Base-by-base conservation (phyloP, 2,888 invertebrate genomes). In the Dichetophora obliterata region DNA sequence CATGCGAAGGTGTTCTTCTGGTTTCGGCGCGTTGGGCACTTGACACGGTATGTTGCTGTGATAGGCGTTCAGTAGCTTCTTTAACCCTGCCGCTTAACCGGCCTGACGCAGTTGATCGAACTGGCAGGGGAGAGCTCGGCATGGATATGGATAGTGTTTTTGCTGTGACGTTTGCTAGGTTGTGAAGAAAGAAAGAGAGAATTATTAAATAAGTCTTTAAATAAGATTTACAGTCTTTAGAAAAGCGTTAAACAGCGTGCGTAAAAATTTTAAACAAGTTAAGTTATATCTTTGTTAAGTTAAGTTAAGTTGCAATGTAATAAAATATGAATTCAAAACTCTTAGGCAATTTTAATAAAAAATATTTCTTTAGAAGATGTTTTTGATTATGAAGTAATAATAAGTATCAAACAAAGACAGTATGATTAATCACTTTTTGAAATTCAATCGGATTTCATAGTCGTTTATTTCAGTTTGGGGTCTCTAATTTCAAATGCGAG, bases 71-170 rank as follows among this genome's bases (percentile, higher is more conserved):
- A 77, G 89, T 88, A 78, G 90, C 90, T 82, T 90, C 90, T 66
- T 89, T 88, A 14, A 90, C 88, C 43, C 90, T 88, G 82, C 88
- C 89, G 79, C 90, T 90, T 88, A 91, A 87, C 86, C 90, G 88
- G 82, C 89, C 86, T 82, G 87, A 82, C 80, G 89, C 83, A 75
- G 81, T 69, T 75, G 82, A 80, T 75, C 84, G 86, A 75, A 83
- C 82, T 72, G 84, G 84, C 79, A 84, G 79, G 75, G 87, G 87
- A 3, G 91, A 90, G 75, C 88, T 88, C 81, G 90, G 89, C 84
- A 89, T 85, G 73, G 88, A 90, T 77, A 87, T 84, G 68, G 88
- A 84, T 79, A 86, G 85, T 69, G 80, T 79, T 80, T 81, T 85
- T 81, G 79, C 74, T 78, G 81, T 63, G 75, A 80, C 80, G 76